Percentiles rank a stretch among this genome's conserved stretches.
Evolutionary conservation across 2,888 invertebrate species (phyloP).

Genomic region (Mesorhabditis spiculigera): DNA sequence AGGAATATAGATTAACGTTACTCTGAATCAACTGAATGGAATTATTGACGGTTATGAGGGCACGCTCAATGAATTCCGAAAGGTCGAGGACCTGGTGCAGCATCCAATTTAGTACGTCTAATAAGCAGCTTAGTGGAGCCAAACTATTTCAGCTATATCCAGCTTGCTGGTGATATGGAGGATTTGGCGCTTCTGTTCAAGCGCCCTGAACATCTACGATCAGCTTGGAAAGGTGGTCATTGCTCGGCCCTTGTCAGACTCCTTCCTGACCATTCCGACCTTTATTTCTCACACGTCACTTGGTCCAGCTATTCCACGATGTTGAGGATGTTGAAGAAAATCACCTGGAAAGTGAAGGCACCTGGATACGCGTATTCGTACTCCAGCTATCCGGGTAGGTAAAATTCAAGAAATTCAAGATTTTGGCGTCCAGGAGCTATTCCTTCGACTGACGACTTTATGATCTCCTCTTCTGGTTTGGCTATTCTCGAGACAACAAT

Average conservation of each 20-base stretch:
- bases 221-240: slow-evolving; percentile 32
- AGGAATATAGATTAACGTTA: slow-evolving; percentile 28
- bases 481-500: slow-evolving; percentile 76
- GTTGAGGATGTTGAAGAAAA: slow-evolving; percentile 62
- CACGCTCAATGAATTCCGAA: slow-evolving; percentile 20
- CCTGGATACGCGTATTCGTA: slow-evolving; percentile 54
- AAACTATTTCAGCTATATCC: slow-evolving; percentile 40
- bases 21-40: slow-evolving; percentile 35
- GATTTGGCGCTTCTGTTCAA: slow-evolving; percentile 55
- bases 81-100: slow-evolving; percentile 27
- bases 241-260: slow-evolving; percentile 51
- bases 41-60: slow-evolving; percentile 41
- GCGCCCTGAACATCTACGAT: slow-evolving; percentile 45
- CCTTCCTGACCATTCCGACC: slow-evolving; percentile 43
- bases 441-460: slow-evolving; percentile 54
- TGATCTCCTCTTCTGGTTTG: slow-evolving; percentile 49
- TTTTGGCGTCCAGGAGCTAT: slow-evolving; percentile 32
- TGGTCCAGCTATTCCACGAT: slow-evolving; percentile 54
- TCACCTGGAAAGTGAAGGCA: slow-evolving; percentile 30
- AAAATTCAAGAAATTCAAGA: background rate
- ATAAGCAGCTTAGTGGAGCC: background rate
- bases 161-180: slow-evolving; percentile 54
- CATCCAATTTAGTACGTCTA: slow-evolving; percentile 46
- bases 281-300: slow-evolving; percentile 56
- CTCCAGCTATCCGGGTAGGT: slow-evolving; percentile 55